These are phyloP conservation scores for Apus apus DNA, from an alignment of 2,113 vertebrate species.

Conservation along the genomic window DNA sequence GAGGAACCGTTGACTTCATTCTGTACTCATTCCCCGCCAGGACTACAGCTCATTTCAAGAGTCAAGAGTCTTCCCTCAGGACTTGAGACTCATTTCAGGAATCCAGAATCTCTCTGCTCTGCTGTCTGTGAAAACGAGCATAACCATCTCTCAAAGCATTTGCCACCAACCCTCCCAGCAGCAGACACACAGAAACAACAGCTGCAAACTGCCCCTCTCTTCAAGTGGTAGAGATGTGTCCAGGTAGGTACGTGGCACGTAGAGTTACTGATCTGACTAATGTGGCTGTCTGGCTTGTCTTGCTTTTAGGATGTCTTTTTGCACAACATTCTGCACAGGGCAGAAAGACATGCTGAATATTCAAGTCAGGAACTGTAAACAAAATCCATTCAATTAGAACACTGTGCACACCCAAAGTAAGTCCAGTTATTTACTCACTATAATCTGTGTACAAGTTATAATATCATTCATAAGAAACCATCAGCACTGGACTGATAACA, in stretches of 20 bases:
- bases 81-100: slow-evolving; percentile 51
- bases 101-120: background rate
- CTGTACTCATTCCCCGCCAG: background rate
- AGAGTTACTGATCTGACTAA: background rate
- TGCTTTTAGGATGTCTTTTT: background rate
- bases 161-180: background rate
- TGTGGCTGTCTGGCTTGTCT: background rate
- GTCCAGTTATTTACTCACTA: background rate
- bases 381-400: background rate
- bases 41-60: slow-evolving; percentile 42
- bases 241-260: fast-evolving
- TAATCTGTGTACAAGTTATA: background rate
- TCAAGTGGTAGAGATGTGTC: background rate
- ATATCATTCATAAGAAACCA: background rate
- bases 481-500: background rate
- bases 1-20: background rate
- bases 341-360: background rate
- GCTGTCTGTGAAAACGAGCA: background rate
- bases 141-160: background rate
- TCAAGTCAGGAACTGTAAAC: background rate
- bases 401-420: background rate
- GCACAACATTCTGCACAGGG: background rate
- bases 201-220: background rate
- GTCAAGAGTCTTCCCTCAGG: background rate
- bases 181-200: background rate